phyloP scores from a whole-genome alignment of 2,888 invertebrate genomes.

The Laspeyria flexula region DNA sequence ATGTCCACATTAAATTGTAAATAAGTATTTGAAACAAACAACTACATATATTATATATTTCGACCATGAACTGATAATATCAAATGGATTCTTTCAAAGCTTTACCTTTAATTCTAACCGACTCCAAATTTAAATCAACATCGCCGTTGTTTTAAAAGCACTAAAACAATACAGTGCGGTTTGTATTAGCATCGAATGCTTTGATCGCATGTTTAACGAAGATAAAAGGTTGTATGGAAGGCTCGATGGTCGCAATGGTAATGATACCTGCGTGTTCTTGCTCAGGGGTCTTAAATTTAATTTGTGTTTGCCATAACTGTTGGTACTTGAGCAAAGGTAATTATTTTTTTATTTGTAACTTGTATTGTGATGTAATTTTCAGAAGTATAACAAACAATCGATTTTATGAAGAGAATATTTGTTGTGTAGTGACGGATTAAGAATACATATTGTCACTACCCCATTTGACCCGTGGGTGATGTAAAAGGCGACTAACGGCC shows the following conservation, averaged over 20 bases:
- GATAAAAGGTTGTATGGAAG: constrained; percentile 27
- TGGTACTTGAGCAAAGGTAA: constrained; percentile 11
- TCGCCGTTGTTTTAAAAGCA: constrained; percentile 6
- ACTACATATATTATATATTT: too few species aligned
- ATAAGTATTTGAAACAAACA: too few species aligned
- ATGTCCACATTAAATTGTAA: too few species aligned
- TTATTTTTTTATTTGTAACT: constrained; percentile 17
- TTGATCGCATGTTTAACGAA: constrained; percentile 32
- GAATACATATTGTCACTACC: too few species aligned
- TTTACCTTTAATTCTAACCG: too few species aligned
- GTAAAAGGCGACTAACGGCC: too few species aligned
- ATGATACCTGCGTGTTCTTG: constrained; percentile 36
- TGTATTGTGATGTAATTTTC: background rate
- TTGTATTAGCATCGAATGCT: constrained; percentile 24
- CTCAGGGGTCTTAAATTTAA: constrained; percentile 33
- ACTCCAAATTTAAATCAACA: background rate
- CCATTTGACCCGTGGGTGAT: too few species aligned
- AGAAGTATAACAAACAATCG: background rate
- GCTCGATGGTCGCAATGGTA: constrained; percentile 21
- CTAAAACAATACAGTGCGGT: constrained; percentile 10
- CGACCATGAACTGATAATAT: too few species aligned
- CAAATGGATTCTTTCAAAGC: too few species aligned
- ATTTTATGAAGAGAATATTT: too few species aligned
- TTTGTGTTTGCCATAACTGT: constrained; percentile 29
- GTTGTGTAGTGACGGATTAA: too few species aligned